Evolutionary conservation across 2,888 invertebrate species (phyloP).

Genomic region (Drosophila suboccidentalis): DNA sequence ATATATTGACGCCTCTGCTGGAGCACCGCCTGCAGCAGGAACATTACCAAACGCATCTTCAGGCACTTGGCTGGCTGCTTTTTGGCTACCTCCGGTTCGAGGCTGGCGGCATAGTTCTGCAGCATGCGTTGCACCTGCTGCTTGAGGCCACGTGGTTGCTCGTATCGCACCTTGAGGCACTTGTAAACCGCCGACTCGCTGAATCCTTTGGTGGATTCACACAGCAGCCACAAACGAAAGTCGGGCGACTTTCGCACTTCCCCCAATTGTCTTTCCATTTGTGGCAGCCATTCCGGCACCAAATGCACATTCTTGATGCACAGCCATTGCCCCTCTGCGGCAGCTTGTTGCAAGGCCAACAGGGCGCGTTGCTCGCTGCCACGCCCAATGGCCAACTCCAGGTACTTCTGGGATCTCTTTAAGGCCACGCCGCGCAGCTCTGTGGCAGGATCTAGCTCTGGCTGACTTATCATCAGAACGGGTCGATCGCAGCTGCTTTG

Average conservation of each 20-base stretch:
- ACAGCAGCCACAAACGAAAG: conserved; percentile 94
- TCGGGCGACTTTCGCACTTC: conserved; percentile 86
- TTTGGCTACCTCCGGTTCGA: conserved; percentile 51
- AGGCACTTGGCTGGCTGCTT: conserved; percentile 85
- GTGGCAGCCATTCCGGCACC: conserved; percentile 89
- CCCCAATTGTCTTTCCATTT: conserved; percentile 89
- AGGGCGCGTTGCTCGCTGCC: conserved; percentile 90
- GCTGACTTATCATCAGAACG: conserved; percentile 93
- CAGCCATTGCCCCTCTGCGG: conserved; percentile 90
- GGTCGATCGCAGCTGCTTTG: conserved; percentile 88
- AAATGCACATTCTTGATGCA: conserved; percentile 93
- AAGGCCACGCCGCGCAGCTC: conserved; percentile 90
- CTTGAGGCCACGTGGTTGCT: conserved; percentile 94
- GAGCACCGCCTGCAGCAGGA: conserved; percentile 95
- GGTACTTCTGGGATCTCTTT: conserved; percentile 86
- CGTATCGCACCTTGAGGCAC: conserved; percentile 92
- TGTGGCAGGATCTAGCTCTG: conserved; percentile 96
- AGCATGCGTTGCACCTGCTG: conserved; percentile 92
- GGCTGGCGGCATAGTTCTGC: conserved; percentile 88
- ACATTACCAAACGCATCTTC: conserved; percentile 91
- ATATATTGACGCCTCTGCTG: conserved; percentile 96
- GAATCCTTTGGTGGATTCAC: conserved; percentile 92
- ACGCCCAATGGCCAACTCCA: conserved; percentile 92
- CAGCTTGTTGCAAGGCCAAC: conserved; percentile 87
- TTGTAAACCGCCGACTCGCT: conserved; percentile 91